Base-by-base conservation (phyloP, 1,140 invertebrate species). In the Drosophila erecta region DNA sequence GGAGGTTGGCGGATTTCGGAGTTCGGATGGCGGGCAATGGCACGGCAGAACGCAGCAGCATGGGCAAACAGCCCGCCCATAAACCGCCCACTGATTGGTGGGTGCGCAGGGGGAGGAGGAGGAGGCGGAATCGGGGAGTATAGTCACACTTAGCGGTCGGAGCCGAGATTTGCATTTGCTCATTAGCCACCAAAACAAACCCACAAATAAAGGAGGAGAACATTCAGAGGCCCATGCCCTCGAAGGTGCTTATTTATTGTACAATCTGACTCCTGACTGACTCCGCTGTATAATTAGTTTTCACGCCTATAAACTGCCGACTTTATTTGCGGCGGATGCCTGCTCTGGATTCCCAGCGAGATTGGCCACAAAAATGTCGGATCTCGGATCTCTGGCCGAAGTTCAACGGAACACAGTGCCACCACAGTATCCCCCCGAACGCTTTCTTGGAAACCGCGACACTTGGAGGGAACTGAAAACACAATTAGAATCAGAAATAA, bases 251-350 rank as follows among this genome's bases (percentile, higher is more conserved):
- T 78, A 86, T 86, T 86, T 86, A 81, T 81, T 81, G 77, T 65
- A 62, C 66, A 75, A 78, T 77, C 71, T 38, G 65, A 59, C 60
- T 79, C 46, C 60, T 66, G 67, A 50, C 78, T 75, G 64, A 71
- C 57, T 60, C 40, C 53, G 44, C 49, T 86, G 81, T 79, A 83
- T 86, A 86, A 86, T 86, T 86, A 86, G 85, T 86, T 72, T 87
- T 86, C 65, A 69, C 81, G 83, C 83, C 81, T 72, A 64, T 86
- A 81, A 86, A 86, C 54, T 66, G 83, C 65, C 65, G 47, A 72
- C 74, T 86, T 86, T 81, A 81, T 86, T 81, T 79, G 78, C 49
- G 61, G 81, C 81, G 74, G 70, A 81, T 71, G 70, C 73, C 51
- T 75, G 69, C 62, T 62, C 70, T 75, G 60, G 57, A 76, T 67